Conservation (phyloP, 1,140 invertebrate genomes). For the Eciton burchellii region DNA sequence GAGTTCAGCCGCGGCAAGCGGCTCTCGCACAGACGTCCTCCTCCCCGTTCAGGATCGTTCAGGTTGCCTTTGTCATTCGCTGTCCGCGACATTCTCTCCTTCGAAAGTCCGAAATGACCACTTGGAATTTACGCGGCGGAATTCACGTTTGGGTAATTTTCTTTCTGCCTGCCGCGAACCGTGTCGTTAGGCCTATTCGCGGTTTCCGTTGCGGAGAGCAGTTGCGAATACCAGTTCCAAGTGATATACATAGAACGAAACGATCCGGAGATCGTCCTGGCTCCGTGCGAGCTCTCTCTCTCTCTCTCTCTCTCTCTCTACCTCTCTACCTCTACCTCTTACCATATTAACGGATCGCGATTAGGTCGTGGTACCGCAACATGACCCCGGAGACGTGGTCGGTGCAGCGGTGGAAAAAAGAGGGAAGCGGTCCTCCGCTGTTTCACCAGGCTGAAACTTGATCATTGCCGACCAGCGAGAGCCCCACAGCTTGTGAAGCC, state of each 20-base stretch:
- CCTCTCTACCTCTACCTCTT: slow-evolving; percentile 33
- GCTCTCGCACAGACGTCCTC: neutral
- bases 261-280: neutral
- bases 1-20: neutral
- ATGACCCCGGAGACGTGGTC: slow-evolving; percentile 55
- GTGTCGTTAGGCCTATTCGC: slow-evolving; percentile 14
- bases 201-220: neutral
- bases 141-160: neutral
- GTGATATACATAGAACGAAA: slow-evolving; percentile 18
- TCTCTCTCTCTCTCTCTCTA: no score
- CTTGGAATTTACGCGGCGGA: no score
- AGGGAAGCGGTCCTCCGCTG: slow-evolving; percentile 27
- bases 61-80: neutral
- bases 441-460: slow-evolving; percentile 10
- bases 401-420: slow-evolving; percentile 43
- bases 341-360: slow-evolving; percentile 67
- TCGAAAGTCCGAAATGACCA: neutral
- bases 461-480: neutral
- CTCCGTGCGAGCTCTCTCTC: neutral
- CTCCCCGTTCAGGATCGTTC: neutral
- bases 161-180: neutral
- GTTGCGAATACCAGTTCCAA: neutral
- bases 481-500: neutral
- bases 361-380: slow-evolving; percentile 68
- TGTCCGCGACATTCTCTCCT: neutral